Conservation (phyloP, 2,113 vertebrate genomes). For the Gymnorhina tibicen region DNA sequence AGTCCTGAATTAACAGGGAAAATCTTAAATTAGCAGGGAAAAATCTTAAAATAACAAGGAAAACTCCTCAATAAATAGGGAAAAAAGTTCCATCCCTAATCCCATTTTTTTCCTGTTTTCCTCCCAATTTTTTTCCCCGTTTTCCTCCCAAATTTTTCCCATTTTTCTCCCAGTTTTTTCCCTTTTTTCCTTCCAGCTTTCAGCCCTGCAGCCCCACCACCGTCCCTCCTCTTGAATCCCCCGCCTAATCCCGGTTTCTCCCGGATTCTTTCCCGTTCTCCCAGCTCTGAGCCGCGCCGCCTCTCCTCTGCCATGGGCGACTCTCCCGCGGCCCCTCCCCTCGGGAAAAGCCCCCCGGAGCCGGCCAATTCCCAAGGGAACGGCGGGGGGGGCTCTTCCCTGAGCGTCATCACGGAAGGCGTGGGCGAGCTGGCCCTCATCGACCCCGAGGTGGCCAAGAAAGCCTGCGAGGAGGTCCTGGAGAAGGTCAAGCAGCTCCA, state of each 20-base stretch:
- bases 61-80: not conserved
- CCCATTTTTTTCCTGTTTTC: not conserved
- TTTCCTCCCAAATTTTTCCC: not conserved
- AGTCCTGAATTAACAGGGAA: not conserved
- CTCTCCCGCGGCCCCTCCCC: not conserved
- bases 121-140: not conserved
- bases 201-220: no score
- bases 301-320: constrained; percentile 67
- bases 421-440: constrained; percentile 83
- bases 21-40: no score
- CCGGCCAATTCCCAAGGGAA: not conserved
- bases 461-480: constrained; percentile 88
- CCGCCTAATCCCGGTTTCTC: not conserved
- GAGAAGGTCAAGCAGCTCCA: constrained; percentile 84
- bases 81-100: not conserved
- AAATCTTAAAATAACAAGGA: not conserved
- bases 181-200: no score
- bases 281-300: not conserved
- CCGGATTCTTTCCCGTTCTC: no score
- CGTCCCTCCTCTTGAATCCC: no score
- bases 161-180: not conserved
- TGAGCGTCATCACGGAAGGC: constrained; percentile 85
- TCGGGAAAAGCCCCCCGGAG: not conserved
- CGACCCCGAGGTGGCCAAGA: constrained; percentile 86
- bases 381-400: constrained; percentile 65